Conservation (phyloP, 2,113 vertebrate genomes). For the Aviceda subcristata region DNA sequence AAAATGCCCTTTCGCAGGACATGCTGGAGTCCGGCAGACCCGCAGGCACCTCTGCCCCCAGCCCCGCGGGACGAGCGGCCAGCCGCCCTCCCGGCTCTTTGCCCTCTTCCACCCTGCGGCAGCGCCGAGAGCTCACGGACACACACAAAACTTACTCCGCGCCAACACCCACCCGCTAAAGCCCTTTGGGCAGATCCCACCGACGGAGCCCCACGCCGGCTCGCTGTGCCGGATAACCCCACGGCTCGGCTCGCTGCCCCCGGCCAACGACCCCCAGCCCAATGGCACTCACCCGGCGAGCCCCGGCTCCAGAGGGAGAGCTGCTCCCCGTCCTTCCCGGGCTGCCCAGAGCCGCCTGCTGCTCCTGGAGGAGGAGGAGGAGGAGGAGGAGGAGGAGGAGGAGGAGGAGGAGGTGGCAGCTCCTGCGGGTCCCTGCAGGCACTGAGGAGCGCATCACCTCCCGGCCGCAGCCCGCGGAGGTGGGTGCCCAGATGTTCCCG, state of each 20-base stretch:
- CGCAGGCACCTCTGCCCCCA: background rate
- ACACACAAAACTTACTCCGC: background rate
- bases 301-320: background rate
- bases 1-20: background rate
- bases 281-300: background rate
- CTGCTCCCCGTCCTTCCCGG: background rate
- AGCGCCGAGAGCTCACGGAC: background rate
- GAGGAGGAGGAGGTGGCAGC: background rate
- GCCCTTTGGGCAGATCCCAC: background rate
- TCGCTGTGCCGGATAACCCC: background rate
- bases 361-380: background rate
- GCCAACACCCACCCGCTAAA: background rate
- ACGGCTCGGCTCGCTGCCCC: background rate
- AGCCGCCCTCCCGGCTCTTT: background rate
- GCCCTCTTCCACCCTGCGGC: background rate
- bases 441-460: conserved; percentile 57
- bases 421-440: conserved; percentile 58
- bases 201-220: background rate
- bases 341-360: background rate
- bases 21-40: background rate
- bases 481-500: conserved; percentile 71
- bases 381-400: background rate
- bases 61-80: background rate
- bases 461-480: conserved; percentile 64
- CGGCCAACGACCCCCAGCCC: background rate